Conservation (phyloP, 2,113 vertebrate species). For the Sisor rabdophorus region DNA sequence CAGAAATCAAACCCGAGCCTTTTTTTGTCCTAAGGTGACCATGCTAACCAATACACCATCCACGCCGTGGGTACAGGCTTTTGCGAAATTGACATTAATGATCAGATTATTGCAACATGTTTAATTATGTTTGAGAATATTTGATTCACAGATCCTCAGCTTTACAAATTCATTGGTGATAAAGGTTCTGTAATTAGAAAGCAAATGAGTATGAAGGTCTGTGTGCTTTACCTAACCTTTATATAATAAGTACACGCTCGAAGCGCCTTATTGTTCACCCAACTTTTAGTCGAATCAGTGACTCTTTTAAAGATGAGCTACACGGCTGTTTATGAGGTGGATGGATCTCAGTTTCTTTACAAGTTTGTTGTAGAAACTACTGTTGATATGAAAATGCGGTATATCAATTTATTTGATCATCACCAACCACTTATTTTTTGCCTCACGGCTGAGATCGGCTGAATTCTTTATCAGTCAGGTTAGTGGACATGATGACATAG, state of each 20-base stretch:
- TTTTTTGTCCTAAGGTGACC: too few relatives aligned
- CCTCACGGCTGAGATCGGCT: background rate
- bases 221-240: background rate
- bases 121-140: too few relatives aligned
- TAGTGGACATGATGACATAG: too few relatives aligned
- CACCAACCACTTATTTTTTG: conserved; percentile 48
- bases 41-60: too few relatives aligned
- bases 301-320: conserved; percentile 41
- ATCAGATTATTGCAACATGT: conserved; percentile 8
- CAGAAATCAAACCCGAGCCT: too few relatives aligned
- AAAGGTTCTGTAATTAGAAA: conserved; percentile 1
- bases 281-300: conserved; percentile 53
- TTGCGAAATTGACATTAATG: background rate
- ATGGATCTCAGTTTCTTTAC: conserved; percentile 49
- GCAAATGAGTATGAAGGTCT: conserved; percentile 3
- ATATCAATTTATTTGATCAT: conserved; percentile 65
- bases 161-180: background rate
- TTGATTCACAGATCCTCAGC: background rate
- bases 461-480: background rate
- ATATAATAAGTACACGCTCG: background rate
- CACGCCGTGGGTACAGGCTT: background rate
- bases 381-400: conserved; percentile 68
- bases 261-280: conserved; percentile 22
- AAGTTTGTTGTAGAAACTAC: conserved; percentile 57
- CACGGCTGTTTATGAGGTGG: too few relatives aligned